These are phyloP conservation scores for Esperia sulphurella DNA, from an alignment of 2,888 invertebrate species.

Conservation along the genomic window DNA sequence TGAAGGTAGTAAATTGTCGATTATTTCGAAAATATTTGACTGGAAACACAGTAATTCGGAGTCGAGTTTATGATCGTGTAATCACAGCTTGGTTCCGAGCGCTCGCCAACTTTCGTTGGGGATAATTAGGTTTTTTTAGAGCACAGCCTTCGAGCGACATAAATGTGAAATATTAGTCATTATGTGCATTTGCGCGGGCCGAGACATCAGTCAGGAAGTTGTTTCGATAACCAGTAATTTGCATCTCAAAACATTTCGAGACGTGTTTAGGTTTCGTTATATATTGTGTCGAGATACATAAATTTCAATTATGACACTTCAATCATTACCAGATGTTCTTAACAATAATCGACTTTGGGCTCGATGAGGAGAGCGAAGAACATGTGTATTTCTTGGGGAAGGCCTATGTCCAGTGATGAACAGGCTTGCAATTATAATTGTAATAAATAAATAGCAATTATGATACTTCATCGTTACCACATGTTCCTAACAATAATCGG, in stretches of 20 bases:
- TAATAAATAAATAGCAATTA: too few relatives aligned
- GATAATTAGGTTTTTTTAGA: conserved; percentile 48
- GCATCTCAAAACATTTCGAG: conserved; percentile 29
- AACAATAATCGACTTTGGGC: too few relatives aligned
- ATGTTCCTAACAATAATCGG: too few relatives aligned
- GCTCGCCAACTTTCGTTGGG: conserved; percentile 20
- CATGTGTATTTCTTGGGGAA: too few relatives aligned
- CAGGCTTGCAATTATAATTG: too few relatives aligned
- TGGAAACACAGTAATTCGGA: conserved; percentile 43
- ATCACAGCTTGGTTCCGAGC: conserved; percentile 33
- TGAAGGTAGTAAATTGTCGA: conserved; percentile 33
- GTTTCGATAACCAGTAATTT: conserved; percentile 32
- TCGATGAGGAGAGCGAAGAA: too few relatives aligned
- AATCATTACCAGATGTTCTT: too few relatives aligned
- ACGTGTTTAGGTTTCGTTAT: too few relatives aligned
- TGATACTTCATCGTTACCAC: too few relatives aligned
- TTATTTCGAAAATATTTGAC: conserved; percentile 37
- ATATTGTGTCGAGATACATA: too few relatives aligned
- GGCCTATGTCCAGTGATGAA: too few relatives aligned
- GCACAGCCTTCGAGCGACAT: conserved; percentile 36
- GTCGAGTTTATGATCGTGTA: conserved; percentile 47
- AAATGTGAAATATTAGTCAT: conserved; percentile 49
- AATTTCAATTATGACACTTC: too few relatives aligned
- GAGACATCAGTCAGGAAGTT: conserved; percentile 29
- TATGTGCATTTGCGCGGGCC: conserved; percentile 35